Percentiles rank a stretch among this genome's conserved stretches.
Conservation (phyloP, 2,797 vertebrate species). For the Mustela erminea region DNA sequence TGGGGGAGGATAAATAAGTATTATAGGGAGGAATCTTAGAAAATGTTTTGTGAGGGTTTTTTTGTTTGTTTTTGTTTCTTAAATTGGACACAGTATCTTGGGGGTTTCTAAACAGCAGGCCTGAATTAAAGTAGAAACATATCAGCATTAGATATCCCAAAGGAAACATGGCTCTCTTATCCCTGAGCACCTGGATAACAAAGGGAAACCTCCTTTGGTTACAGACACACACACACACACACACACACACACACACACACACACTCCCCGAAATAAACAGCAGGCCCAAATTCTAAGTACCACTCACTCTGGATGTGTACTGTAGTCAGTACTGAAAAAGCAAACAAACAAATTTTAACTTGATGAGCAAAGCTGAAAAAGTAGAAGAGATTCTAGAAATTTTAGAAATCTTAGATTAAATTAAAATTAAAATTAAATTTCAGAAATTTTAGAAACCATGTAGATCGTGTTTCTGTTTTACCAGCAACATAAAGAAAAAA, state of each 20-base stretch:
- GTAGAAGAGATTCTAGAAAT: neutral
- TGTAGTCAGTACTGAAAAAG: neutral
- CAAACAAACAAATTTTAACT: neutral
- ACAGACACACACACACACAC: neutral
- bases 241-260: neutral
- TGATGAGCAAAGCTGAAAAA: neutral
- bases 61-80: neutral
- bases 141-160: neutral
- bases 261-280: neutral
- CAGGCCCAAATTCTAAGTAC: neutral
- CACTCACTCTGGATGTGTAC: neutral
- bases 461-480: neutral
- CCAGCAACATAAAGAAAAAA: neutral
- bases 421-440: too few species aligned
- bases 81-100: neutral
- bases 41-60: neutral
- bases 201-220: neutral
- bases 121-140: neutral
- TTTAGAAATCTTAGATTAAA: too few species aligned
- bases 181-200: neutral
- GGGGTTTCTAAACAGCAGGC: neutral
- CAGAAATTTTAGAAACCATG: too few species aligned
- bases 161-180: neutral
- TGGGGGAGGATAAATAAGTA: neutral
- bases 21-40: neutral